A percentile compares a stretch with the other conserved stretches of the same genome.
phyloP scores from a whole-genome alignment of 2,888 invertebrate genomes.

The Yponomeuta cagnagella region DNA sequence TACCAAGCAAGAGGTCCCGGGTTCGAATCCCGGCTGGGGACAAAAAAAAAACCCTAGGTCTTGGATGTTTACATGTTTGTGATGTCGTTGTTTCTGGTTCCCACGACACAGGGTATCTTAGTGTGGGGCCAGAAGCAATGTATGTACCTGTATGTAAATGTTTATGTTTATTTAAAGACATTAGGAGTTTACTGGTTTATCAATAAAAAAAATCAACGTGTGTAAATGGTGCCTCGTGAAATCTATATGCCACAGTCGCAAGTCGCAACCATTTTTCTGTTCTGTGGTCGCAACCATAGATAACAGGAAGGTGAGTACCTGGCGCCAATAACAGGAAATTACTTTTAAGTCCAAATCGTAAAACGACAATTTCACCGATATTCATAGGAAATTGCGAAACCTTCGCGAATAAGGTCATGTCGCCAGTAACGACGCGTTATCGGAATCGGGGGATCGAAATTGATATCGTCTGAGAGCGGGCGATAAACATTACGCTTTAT shows the following conservation, averaged over 20 bases:
- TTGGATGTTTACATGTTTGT: too few relatives aligned
- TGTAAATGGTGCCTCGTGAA: not conserved
- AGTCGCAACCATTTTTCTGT: too few relatives aligned
- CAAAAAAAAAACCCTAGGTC: too few relatives aligned
- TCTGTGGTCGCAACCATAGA: not conserved
- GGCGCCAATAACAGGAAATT: conserved; percentile 4
- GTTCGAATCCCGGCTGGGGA: too few relatives aligned
- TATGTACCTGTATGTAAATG: too few relatives aligned
- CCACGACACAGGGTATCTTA: too few relatives aligned
- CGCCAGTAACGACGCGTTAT: conserved; percentile 32
- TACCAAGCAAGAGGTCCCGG: too few relatives aligned
- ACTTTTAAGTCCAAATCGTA: not conserved
- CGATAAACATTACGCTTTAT: conserved; percentile 47
- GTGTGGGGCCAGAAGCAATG: too few relatives aligned
- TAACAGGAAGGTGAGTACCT: not conserved
- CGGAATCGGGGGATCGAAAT: conserved; percentile 32
- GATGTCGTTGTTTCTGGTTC: too few relatives aligned
- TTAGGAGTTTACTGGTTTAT: too few relatives aligned
- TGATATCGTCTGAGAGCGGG: conserved; percentile 27
- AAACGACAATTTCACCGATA: conserved; percentile 6
- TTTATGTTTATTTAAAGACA: too few relatives aligned
- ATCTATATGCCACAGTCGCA: not conserved
- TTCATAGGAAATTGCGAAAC: conserved; percentile 22
- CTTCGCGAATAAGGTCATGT: conserved; percentile 35
- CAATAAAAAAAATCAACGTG: too few relatives aligned